A percentile compares a stretch with the other conserved stretches of the same genome.
Evolutionary conservation across 1,140 invertebrate species (phyloP).

Genomic region (Babylonia areolata): DNA sequence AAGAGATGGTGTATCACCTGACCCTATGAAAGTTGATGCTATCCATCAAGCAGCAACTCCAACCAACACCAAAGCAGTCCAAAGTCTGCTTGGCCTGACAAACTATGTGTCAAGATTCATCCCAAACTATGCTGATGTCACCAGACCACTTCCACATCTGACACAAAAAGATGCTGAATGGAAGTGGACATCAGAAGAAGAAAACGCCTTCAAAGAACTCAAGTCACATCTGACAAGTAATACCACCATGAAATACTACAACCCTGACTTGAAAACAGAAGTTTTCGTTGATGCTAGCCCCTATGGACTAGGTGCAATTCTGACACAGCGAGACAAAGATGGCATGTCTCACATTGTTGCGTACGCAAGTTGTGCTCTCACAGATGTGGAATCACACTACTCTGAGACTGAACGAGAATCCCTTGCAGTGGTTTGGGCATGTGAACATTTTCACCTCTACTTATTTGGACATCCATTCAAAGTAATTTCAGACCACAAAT

Average conservation of each 20-base stretch:
- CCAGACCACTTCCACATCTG: not conserved
- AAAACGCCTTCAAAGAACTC: not conserved
- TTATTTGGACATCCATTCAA: too few relatives aligned
- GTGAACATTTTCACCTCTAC: too few relatives aligned
- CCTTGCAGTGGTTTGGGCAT: too few relatives aligned
- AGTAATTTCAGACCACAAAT: too few relatives aligned
- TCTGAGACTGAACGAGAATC: too few relatives aligned
- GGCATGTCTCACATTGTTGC: too few relatives aligned
- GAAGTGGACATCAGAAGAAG: not conserved
- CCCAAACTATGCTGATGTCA: not conserved
- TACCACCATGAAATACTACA: not conserved
- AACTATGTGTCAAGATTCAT: slow-evolving; percentile 3
- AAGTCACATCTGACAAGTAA: not conserved
- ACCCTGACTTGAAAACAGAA: not conserved
- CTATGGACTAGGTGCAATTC: not conserved
- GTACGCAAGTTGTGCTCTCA: too few relatives aligned
- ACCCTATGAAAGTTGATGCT: not conserved
- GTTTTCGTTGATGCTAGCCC: slow-evolving; percentile 8
- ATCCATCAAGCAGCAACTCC: not conserved
- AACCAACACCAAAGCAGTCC: not conserved
- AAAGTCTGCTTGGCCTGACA: not conserved
- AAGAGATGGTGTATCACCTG: not conserved
- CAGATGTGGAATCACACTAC: too few relatives aligned
- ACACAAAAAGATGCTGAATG: not conserved
- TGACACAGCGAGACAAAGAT: not conserved